Conservation (phyloP, 1,140 invertebrate species). For the Rhizoglyphus robini region DNA sequence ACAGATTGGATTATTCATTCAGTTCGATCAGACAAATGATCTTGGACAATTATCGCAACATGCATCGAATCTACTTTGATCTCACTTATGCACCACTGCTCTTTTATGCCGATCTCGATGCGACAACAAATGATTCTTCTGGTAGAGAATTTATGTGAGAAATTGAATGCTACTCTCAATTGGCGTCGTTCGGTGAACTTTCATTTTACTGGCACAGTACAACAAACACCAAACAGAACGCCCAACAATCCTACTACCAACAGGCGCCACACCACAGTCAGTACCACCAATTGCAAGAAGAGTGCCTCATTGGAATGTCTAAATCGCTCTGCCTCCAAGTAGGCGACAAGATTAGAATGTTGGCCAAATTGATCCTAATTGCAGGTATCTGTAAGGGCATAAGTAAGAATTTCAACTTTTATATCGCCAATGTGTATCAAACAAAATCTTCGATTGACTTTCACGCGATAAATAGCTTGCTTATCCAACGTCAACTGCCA, state of each 20-base stretch:
- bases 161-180: too few species aligned
- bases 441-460: too few species aligned
- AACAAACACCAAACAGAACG: background rate
- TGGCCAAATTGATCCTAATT: too few species aligned
- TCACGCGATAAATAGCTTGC: too few species aligned
- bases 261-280: background rate
- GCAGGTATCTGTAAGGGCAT: too few species aligned
- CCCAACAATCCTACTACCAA: background rate
- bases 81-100: background rate
- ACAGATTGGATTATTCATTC: background rate
- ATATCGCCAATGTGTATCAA: too few species aligned
- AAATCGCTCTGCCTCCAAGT: background rate
- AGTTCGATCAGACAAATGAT: background rate
- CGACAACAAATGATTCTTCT: background rate
- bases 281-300: background rate
- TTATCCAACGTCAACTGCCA: too few species aligned
- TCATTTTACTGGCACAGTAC: too few species aligned
- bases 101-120: background rate
- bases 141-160: background rate
- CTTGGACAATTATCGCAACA: background rate
- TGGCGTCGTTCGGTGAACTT: background rate
- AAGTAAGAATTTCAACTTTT: too few species aligned
- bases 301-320: background rate
- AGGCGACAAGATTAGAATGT: too few species aligned
- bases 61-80: background rate